phyloP scores from a whole-genome alignment of 2,888 invertebrate genomes.

The Emmelina monodactyla region DNA sequence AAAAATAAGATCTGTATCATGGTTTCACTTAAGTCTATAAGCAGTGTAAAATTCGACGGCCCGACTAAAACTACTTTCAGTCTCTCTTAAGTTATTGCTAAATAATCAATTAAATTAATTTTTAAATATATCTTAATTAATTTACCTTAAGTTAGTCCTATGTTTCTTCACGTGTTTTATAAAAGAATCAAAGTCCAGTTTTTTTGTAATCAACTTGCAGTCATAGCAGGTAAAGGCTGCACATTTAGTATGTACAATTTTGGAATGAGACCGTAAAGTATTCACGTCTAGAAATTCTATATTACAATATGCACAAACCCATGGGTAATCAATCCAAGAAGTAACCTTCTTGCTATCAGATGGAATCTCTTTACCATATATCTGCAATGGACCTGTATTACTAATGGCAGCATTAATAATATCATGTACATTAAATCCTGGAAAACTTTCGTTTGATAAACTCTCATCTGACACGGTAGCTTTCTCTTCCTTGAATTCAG shows the following conservation, averaged over 20 bases:
- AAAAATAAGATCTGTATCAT: too few species aligned
- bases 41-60: too few species aligned
- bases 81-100: too few species aligned
- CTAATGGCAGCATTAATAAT: neutral
- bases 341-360: neutral
- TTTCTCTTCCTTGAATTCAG: neutral
- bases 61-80: too few species aligned
- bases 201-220: conserved; percentile 55
- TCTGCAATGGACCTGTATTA: neutral
- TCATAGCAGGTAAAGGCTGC: conserved; percentile 72
- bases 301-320: conserved; percentile 46
- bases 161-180: conserved; percentile 71
- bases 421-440: neutral
- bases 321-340: conserved; percentile 33
- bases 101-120: neutral
- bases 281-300: conserved; percentile 42
- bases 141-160: conserved; percentile 22
- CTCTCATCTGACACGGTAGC: neutral
- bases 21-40: neutral
- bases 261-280: conserved; percentile 66
- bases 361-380: neutral
- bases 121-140: neutral
- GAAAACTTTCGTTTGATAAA: neutral
- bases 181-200: conserved; percentile 63
- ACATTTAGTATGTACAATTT: conserved; percentile 68